Base-by-base conservation (phyloP, 1,140 invertebrate genomes). In the Drosophila pseudoananassae region DNA sequence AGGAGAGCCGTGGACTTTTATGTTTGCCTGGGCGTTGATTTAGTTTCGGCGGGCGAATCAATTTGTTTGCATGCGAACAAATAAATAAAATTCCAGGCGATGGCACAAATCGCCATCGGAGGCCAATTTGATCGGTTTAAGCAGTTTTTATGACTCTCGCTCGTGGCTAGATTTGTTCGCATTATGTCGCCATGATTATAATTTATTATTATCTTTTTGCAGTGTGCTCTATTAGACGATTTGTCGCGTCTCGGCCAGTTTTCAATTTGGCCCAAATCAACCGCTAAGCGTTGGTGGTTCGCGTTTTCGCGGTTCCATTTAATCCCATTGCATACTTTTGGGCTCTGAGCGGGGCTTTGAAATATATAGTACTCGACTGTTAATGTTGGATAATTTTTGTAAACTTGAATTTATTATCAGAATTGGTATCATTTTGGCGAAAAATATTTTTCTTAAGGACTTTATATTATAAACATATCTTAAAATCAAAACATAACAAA, bases 51-150 rank as follows among this genome's bases (percentile, higher is more conserved):
- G 40, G 43, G 46, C 69, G 63, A 85, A 78, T 85, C 82, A 85
- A 85, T 85, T 87, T 88, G 83, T 79, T 76, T 76, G 82, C 82
- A 65, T 74, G 59, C 68, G 71, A 88, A 83, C 83, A 88, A 83
- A 88, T 88, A 88, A 88, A 88, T 88, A 88, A 83, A 87, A 76
- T 66, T 60, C 65, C 53, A 72, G 69, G 60, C 59, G 59, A 10
- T 76, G 65, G 75, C 69, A 57, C 71, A 76, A 85, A 87, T 78
- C 82, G 78, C 83, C 66, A 79, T 79, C 76, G 75, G 64, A 83
- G 75, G 78, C 79, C 83, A 83, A 79, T 88, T 87, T 73, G 64
- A 83, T 87, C 71, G 82, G 82, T 81, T 85, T 81, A 78, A 76
- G 64, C 66, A 66, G 59, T 82, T 78, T 78, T 88, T 88, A 88